phyloP scores from a whole-genome alignment of 2,888 invertebrate genomes.

The Erebia epiphron region DNA sequence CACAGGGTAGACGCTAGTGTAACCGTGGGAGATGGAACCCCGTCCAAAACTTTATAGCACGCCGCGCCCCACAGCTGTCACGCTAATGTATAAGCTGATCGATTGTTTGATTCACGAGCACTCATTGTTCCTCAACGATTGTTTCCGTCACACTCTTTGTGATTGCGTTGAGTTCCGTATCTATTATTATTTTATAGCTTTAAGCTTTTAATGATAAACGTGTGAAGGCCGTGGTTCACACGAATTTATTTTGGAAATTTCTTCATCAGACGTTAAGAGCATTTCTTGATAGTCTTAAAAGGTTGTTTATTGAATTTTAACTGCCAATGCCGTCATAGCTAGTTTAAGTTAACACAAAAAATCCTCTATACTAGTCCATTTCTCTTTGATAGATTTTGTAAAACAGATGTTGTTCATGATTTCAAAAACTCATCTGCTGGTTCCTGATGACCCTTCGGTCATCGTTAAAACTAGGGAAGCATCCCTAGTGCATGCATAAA shows the following conservation, averaged over 20 bases:
- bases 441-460: slow-evolving; percentile 8
- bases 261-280: not conserved
- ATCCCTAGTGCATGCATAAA: slow-evolving; percentile 18
- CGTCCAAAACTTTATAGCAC: slow-evolving; percentile 53
- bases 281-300: not conserved
- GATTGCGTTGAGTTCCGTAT: slow-evolving; percentile 36
- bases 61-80: slow-evolving; percentile 68
- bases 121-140: slow-evolving; percentile 62
- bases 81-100: slow-evolving; percentile 61
- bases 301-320: not conserved
- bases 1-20: slow-evolving; percentile 44
- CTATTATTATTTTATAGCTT: slow-evolving; percentile 40
- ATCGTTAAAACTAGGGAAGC: slow-evolving; percentile 18
- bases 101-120: slow-evolving; percentile 73
- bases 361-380: not conserved
- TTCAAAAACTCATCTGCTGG: slow-evolving; percentile 3
- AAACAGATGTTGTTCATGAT: not conserved
- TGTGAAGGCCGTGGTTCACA: slow-evolving; percentile 30
- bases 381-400: not conserved
- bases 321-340: not conserved
- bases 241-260: slow-evolving; percentile 13
- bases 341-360: not conserved
- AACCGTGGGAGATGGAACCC: slow-evolving; percentile 72
- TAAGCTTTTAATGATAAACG: slow-evolving; percentile 27
- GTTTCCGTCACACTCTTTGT: slow-evolving; percentile 40